phyloP scores from a whole-genome alignment of 2,113 vertebrate species.

The Apteryx mantelli region DNA sequence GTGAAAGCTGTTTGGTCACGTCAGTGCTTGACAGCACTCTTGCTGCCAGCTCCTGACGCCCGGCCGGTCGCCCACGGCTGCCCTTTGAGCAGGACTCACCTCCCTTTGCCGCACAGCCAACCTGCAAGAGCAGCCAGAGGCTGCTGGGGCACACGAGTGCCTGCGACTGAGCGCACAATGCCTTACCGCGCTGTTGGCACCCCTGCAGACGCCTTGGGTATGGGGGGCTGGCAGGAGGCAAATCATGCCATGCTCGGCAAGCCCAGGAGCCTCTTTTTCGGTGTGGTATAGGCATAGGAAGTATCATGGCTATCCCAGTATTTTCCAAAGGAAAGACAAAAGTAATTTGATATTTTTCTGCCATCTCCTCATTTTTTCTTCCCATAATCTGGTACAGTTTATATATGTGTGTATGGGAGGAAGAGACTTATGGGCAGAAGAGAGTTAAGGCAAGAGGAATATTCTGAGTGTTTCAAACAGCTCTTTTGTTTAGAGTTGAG shows the following conservation, averaged over 20 bases:
- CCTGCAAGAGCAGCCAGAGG: background rate
- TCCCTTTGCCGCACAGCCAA: background rate
- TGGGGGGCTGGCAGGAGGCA: background rate
- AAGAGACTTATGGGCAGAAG: background rate
- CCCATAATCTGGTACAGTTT: background rate
- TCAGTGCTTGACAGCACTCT: background rate
- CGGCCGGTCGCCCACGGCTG: background rate
- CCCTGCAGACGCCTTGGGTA: background rate
- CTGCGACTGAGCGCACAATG: background rate
- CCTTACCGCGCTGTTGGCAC: accelerated
- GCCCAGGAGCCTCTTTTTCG: background rate
- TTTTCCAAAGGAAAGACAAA: background rate
- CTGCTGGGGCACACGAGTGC: accelerated
- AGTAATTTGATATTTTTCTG: background rate
- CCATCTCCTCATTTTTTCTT: background rate
- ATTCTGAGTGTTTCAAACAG: background rate
- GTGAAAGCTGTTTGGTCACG: background rate
- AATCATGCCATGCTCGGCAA: background rate
- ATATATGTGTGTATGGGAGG: background rate
- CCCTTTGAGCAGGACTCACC: background rate
- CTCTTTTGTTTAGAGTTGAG: background rate
- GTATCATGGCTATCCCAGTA: background rate
- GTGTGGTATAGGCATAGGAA: background rate
- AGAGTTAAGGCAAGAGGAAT: background rate
- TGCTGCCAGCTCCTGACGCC: background rate